A percentile compares a stretch with the other conserved stretches of the same genome.
Conservation (phyloP, 2,797 vertebrate genomes). For the Hephaestus fuliginosus region DNA sequence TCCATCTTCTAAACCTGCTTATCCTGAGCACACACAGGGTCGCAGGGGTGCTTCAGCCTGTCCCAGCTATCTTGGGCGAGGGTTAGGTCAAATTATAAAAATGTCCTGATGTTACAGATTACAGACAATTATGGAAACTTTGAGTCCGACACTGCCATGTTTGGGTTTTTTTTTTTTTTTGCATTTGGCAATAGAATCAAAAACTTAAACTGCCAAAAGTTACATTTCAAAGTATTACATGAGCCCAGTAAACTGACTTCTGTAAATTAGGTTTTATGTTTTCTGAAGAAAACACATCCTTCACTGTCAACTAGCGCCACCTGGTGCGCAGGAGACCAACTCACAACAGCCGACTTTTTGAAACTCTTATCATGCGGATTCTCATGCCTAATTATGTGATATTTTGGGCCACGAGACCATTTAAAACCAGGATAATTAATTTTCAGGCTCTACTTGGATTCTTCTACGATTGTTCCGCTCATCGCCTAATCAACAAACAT, state of each 20-base stretch:
- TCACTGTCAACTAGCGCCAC: constrained; percentile 10
- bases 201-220: not conserved
- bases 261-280: not conserved
- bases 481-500: not conserved
- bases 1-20: no score
- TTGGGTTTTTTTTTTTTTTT: not conserved
- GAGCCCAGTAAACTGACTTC: not conserved
- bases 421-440: not conserved
- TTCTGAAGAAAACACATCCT: not conserved
- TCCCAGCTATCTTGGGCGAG: no score
- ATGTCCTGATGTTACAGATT: not conserved
- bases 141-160: not conserved
- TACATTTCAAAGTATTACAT: not conserved
- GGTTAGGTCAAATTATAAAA: not conserved
- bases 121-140: not conserved
- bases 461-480: not conserved
- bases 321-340: constrained; percentile 15
- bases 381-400: not conserved
- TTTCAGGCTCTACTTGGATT: not conserved
- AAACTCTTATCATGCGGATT: not conserved
- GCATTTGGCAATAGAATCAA: not conserved
- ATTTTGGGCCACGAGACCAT: not conserved
- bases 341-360: not conserved
- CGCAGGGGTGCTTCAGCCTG: no score
- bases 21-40: no score